Base-by-base conservation (phyloP, 2,113 vertebrate species). In the Gallinago jamesoni region DNA sequence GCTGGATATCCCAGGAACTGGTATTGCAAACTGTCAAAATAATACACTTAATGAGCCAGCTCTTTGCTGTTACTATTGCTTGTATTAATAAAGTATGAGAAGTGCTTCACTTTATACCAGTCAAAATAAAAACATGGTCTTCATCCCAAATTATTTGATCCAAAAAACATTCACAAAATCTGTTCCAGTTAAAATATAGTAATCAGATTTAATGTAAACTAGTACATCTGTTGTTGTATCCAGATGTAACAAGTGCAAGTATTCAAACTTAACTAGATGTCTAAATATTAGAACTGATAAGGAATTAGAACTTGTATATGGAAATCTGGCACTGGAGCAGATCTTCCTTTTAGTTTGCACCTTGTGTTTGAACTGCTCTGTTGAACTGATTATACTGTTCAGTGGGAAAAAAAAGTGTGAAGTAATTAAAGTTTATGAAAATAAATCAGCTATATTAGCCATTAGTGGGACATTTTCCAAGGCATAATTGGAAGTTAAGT, bases 361-460 rank as follows among this genome's bases (percentile, higher is more conserved):
- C 7, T 31, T 62, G 70, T 70, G 30, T 82, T 79, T 62, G 39
- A 89, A 33, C 28, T 41, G 53, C 86, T 89, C 84, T 62, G 22
- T 89, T 88, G 73, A 82, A 79, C 48, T 52, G 93, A 91, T 94
- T 81, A 47, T 55, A 82, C 47, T 76, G 66, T 55, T 93, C 81
- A 59, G 62, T 63, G 27, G 37, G 67, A 89, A 87, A 68, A 27
- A 80, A 24, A 62, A n/a, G 66, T 87, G 77, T 50, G 55, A 93
- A 89, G 84, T 96, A 96, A 95, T 97, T 96, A 94, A 96, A 93
- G 74, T 86, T 92, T 94, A 96, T 95, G 89, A 96, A 96, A 95
- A 92, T 94, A 96, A 93, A 94, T 97, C 96, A 95, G 48, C n/a
- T 92, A 2, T 91, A 94, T 92, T 94, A 91, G 91, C 91, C 87